Percentiles rank a stretch among this genome's conserved stretches.
Evolutionary conservation across 2,888 invertebrate genomes (phyloP).

Genomic region (Lithophane socia): DNA sequence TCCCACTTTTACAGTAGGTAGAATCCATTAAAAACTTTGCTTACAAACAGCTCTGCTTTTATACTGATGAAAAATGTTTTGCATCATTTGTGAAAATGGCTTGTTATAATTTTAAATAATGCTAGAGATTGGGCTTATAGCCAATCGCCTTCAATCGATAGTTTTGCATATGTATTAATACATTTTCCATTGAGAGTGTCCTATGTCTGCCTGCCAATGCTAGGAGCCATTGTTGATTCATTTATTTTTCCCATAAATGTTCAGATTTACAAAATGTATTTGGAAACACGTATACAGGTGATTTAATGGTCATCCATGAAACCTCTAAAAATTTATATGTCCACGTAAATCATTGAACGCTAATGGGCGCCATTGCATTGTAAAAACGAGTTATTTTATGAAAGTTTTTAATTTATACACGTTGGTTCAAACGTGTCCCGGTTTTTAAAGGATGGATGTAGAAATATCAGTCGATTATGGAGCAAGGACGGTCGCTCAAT

Average conservation of each 20-base stretch:
- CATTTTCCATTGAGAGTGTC: neutral
- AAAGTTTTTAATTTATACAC: slow-evolving; percentile 61
- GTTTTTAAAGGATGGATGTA: slow-evolving; percentile 15
- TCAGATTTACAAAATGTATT: slow-evolving; percentile 9
- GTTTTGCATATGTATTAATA: neutral
- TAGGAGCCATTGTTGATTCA: neutral
- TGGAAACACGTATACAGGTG: slow-evolving; percentile 30
- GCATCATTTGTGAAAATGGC: slow-evolving; percentile 8
- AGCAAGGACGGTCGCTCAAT: neutral
- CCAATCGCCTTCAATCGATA: neutral
- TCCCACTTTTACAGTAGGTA: slow-evolving; percentile 10
- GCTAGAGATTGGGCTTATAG: neutral
- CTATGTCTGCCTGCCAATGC: neutral
- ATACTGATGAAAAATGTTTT: slow-evolving; percentile 20
- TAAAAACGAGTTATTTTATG: slow-evolving; percentile 53
- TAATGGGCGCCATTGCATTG: slow-evolving; percentile 49
- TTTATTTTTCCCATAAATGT: neutral
- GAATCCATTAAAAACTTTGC: slow-evolving; percentile 21
- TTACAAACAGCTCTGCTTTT: slow-evolving; percentile 22
- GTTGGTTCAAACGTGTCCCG: slow-evolving; percentile 32
- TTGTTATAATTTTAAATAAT: slow-evolving; percentile 23
- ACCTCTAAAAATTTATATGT: slow-evolving; percentile 42
- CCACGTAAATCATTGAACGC: slow-evolving; percentile 50
- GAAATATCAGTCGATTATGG: slow-evolving; percentile 20
- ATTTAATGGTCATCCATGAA: slow-evolving; percentile 48